A percentile compares a stretch with the other conserved stretches of the same genome.
phyloP scores from a whole-genome alignment of 2,888 invertebrate species.

The Hipparchia semele region DNA sequence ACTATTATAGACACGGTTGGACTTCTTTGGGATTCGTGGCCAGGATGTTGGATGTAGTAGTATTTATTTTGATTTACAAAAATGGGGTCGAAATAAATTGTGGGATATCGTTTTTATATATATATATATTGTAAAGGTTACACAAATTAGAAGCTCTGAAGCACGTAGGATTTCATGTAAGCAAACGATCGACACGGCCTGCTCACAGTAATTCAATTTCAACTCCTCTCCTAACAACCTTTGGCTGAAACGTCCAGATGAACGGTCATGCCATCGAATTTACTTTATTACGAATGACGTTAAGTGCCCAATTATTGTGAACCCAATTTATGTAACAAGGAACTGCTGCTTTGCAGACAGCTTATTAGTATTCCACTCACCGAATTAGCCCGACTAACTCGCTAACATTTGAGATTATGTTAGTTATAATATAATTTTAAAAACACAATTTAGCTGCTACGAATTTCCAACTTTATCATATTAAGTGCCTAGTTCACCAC shows the following conservation, averaged over 20 bases:
- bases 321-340: conserved; percentile 61
- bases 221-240: conserved; percentile 67
- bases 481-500: too few relatives aligned
- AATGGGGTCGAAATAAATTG: background rate
- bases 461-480: background rate
- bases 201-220: conserved; percentile 68
- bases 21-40: background rate
- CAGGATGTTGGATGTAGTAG: too few relatives aligned
- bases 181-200: conserved; percentile 45
- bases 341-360: conserved; percentile 54
- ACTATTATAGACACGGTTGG: background rate
- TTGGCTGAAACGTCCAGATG: conserved; percentile 66
- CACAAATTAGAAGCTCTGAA: conserved; percentile 6
- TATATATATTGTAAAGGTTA: background rate
- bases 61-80: too few relatives aligned
- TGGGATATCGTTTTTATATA: background rate
- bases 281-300: conserved; percentile 69
- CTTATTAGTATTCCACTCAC: conserved; percentile 58
- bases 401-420: conserved; percentile 23
- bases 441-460: background rate
- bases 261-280: conserved; percentile 67
- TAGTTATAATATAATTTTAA: conserved; percentile 11
- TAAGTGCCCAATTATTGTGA: conserved; percentile 57
- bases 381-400: conserved; percentile 37
- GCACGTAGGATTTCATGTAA: conserved; percentile 18